phyloP scores from a whole-genome alignment of 2,888 invertebrate genomes.

The Synanthedon vespiformis region DNA sequence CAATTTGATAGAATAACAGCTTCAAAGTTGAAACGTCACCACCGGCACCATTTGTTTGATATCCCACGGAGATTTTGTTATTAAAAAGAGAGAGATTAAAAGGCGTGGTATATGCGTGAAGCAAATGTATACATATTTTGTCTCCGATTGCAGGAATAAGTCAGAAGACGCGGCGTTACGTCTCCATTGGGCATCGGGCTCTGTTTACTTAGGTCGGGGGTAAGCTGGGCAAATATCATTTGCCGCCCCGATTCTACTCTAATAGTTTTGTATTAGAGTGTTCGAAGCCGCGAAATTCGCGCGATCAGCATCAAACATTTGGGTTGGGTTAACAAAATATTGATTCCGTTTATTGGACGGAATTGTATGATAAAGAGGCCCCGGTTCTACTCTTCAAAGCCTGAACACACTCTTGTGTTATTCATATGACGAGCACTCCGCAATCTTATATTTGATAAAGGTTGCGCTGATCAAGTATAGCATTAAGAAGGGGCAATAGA shows the following conservation, averaged over 20 bases:
- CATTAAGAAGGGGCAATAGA: no score
- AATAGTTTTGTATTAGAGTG: conserved; percentile 30
- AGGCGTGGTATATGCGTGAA: no score
- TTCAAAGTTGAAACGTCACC: no score
- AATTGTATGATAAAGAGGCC: neutral
- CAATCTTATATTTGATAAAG: no score
- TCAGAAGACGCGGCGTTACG: conserved; percentile 26
- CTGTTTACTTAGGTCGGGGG: conserved; percentile 37
- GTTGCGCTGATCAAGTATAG: no score
- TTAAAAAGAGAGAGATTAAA: no score
- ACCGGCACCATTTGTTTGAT: no score
- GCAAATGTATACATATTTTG: no score
- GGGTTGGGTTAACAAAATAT: neutral
- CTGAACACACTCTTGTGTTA: neutral
- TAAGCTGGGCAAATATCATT: conserved; percentile 41
- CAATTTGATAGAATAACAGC: no score
- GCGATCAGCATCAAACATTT: neutral
- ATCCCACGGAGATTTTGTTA: no score
- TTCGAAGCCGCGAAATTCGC: neutral
- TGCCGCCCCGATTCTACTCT: conserved; percentile 25
- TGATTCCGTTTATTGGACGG: neutral
- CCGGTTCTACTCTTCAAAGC: neutral
- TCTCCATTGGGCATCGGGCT: conserved; percentile 25
- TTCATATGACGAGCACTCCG: no score
- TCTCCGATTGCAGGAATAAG: conserved; percentile 6